These are phyloP conservation scores for Xiphorhynchus erythropygius DNA, from an alignment of 2,797 vertebrate genomes.

Conservation along the genomic window DNA sequence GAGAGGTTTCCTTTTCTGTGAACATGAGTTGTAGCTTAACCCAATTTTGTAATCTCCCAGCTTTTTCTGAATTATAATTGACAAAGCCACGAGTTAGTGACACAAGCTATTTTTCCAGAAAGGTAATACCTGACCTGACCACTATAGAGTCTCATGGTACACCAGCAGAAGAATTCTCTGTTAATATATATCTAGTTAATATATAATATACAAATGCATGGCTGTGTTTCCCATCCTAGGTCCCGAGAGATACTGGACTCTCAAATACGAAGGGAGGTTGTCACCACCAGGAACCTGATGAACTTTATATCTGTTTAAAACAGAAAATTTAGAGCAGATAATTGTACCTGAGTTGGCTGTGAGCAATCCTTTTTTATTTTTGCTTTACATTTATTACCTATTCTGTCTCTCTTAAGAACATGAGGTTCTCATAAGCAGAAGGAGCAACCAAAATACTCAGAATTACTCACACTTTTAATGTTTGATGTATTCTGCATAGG, in stretches of 20 bases:
- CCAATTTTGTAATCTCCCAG: constrained; percentile 53
- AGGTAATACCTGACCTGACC: constrained; percentile 61
- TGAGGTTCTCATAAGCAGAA: background rate
- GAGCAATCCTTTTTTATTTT: background rate
- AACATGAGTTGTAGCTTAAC: constrained; percentile 69
- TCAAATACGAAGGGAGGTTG: constrained; percentile 53
- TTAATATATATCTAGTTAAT: constrained; percentile 67
- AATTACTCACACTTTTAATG: background rate
- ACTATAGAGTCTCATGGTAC: constrained; percentile 53
- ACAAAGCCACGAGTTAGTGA: constrained; percentile 73
- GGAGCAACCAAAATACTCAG: background rate
- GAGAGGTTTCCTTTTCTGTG: constrained; percentile 73
- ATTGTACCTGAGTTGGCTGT: background rate
- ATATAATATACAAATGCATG: constrained; percentile 13
- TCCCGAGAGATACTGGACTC: constrained; percentile 75
- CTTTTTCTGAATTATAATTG: constrained; percentile 62
- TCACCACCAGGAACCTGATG: background rate
- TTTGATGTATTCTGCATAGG: background rate
- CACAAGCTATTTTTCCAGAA: constrained; percentile 75
- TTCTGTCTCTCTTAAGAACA: background rate
- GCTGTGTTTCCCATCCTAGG: constrained; percentile 73
- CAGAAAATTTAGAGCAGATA: background rate
- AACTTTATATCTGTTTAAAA: background rate
- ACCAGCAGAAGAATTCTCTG: constrained; percentile 83
- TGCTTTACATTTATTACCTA: background rate